Conservation (phyloP, 2,113 vertebrate species). For the Atherinomorus stipes region DNA sequence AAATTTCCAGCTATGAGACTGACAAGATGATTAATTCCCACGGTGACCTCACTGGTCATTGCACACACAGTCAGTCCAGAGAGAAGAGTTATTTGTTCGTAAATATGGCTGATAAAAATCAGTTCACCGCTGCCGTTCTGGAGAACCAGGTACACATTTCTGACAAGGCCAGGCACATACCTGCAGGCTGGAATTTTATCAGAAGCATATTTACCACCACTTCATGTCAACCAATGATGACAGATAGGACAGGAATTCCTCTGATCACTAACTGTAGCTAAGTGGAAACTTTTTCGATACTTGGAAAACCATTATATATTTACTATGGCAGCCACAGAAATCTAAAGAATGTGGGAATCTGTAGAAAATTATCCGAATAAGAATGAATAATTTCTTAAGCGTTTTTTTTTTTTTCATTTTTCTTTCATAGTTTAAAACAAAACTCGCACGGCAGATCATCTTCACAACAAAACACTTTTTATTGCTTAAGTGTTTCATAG, state of each 20-base stretch:
- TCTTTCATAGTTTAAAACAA: not conserved
- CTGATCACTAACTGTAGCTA: constrained; percentile 76
- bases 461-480: constrained; percentile 43
- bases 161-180: constrained; percentile 83
- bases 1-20: constrained; percentile 25
- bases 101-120: constrained; percentile 76
- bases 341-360: constrained; percentile 18
- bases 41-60: constrained; percentile 28
- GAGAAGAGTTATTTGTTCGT: constrained; percentile 56
- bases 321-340: constrained; percentile 36
- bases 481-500: constrained; percentile 36
- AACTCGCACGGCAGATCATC: not conserved
- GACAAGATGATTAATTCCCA: constrained; percentile 35
- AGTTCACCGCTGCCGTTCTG: constrained; percentile 34
- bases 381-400: not conserved
- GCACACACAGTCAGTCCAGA: constrained; percentile 27
- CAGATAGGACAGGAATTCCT: constrained; percentile 81
- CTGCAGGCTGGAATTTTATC: constrained; percentile 82
- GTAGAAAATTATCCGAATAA: not conserved
- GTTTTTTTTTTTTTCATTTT: not conserved
- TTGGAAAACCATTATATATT: constrained; percentile 54
- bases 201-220: constrained; percentile 78
- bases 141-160: constrained; percentile 51
- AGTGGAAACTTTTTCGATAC: constrained; percentile 46
- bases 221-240: constrained; percentile 77